Evolutionary conservation across 2,888 invertebrate genomes (phyloP), one percentile per base, ranked within the genome.

Genomic region (Phengaris arion): DNA sequence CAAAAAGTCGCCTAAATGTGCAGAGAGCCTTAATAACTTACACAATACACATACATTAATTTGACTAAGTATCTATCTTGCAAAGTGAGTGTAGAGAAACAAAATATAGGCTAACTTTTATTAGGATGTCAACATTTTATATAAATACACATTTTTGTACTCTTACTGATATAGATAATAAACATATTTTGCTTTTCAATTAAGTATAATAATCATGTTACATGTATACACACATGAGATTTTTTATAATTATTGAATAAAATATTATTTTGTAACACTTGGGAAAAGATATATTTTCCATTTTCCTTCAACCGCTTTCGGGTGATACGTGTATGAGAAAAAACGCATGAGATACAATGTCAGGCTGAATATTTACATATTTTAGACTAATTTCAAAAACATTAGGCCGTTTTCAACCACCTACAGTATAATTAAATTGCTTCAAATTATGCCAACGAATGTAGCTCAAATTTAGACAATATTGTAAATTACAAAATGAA

Each of bases 61-160:
- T 45, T 45, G 35, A 35, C 64, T 64, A 64, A 64, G 35, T 64
- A 45, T 45, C 64, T 64, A 64, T 64, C 35, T 64, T 64, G 64
- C 35, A 64, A 12, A 64, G 64, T 64, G 35, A 0, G 35, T 64
- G 64, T 35, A 64, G 35, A 64, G 35, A 45, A 64, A 52, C 12
- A 52, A 35, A 35, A 64, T 45, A 13, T 13, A 45, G 22, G 0
- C 9, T 59, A 10, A 22, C 22, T 59, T 59, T 59, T 59, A 22
- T 22, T 10, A 10, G 9, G 10, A 22, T 22, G 22, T n/a, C 10
- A 4, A 35, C 35, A 4, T 35, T 35, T 35, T 35, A 59, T 22
- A n/a, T 22, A 9, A 9, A 22, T 10, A 59, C 22, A 59, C 2
- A 52, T 52, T 52, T 52, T 52, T 52, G 10, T 52, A 52, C 52